A percentile compares a stretch with the other conserved stretches of the same genome.
Conservation (phyloP, 64 coral and sea anemone species). For the Pocillopora damicornis region DNA sequence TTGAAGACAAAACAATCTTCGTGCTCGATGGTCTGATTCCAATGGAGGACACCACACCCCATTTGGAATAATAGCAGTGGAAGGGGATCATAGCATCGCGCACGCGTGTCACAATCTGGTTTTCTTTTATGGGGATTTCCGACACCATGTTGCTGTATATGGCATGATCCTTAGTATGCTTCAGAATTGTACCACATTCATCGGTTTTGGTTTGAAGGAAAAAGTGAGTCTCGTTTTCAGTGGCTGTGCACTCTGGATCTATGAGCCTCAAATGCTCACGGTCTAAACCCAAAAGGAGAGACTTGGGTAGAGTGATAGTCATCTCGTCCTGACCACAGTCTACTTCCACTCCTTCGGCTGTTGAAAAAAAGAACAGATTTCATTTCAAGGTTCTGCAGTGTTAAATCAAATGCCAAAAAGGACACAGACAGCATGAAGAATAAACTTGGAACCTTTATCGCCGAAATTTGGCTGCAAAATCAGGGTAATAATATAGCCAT, state of each 20-base stretch:
- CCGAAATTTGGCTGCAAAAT: too few species aligned
- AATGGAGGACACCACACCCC: conserved; percentile 35
- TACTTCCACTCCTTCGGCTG: conserved; percentile 35
- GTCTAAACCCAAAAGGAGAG: conserved; percentile 23
- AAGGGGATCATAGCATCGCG: conserved; percentile 40
- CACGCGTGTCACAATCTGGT: conserved; percentile 31
- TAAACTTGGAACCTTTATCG: neutral
- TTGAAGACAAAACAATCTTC: conserved; percentile 21
- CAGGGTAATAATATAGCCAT: too few species aligned
- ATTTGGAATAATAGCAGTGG: conserved; percentile 42
- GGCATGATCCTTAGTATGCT: neutral
- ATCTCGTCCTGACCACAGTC: conserved; percentile 46
- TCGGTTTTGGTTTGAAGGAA: conserved; percentile 6
- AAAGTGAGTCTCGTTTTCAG: conserved; percentile 37
- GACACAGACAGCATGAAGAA: neutral
- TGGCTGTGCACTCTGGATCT: conserved; percentile 13
- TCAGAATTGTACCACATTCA: conserved; percentile 33
- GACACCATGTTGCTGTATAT: conserved; percentile 54
- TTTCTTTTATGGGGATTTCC: neutral
- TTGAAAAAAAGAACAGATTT: neutral
- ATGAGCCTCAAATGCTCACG: conserved; percentile 7
- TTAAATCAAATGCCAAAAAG: neutral
- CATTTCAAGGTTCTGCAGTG: neutral
- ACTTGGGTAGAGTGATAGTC: conserved; percentile 29
- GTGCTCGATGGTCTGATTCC: conserved; percentile 6